phyloP scores from a whole-genome alignment of 2,797 vertebrate genomes.

The Silurus lanzhouensis region DNA sequence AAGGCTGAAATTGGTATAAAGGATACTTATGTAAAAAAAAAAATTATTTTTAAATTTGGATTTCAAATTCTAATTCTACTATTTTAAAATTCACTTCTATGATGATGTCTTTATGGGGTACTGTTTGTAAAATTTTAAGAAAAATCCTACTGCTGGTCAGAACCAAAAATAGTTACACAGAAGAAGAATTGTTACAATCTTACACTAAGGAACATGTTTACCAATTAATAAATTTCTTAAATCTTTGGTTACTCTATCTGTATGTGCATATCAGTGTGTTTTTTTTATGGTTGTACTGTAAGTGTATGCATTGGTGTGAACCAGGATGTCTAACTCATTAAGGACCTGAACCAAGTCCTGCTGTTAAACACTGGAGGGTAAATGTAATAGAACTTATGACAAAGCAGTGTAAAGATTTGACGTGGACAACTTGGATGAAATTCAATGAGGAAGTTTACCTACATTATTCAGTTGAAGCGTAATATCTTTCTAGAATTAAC shows the following conservation, averaged over 20 bases:
- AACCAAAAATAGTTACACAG: not conserved
- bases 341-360: not conserved
- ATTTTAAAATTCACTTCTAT: too few relatives aligned
- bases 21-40: too few relatives aligned
- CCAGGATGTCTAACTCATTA: slow-evolving; percentile 41
- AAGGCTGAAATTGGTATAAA: too few relatives aligned
- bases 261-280: not conserved
- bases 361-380: slow-evolving; percentile 10
- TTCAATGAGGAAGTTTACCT: slow-evolving; percentile 27
- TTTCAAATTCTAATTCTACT: too few relatives aligned
- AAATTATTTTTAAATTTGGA: too few relatives aligned
- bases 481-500: not conserved
- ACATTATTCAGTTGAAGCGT: not conserved
- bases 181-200: not conserved
- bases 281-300: not conserved
- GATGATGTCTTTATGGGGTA: too few relatives aligned
- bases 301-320: slow-evolving; percentile 34
- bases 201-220: slow-evolving; percentile 16
- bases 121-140: too few relatives aligned
- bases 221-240: not conserved
- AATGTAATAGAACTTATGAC: slow-evolving; percentile 9
- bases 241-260: not conserved
- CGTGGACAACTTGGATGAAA: not conserved
- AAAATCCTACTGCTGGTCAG: slow-evolving; percentile 57
- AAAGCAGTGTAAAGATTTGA: not conserved